Evolutionary conservation across 2,797 vertebrate species (phyloP), one percentile per base, ranked within the genome.

Genomic region (Lepus townsendii): DNA sequence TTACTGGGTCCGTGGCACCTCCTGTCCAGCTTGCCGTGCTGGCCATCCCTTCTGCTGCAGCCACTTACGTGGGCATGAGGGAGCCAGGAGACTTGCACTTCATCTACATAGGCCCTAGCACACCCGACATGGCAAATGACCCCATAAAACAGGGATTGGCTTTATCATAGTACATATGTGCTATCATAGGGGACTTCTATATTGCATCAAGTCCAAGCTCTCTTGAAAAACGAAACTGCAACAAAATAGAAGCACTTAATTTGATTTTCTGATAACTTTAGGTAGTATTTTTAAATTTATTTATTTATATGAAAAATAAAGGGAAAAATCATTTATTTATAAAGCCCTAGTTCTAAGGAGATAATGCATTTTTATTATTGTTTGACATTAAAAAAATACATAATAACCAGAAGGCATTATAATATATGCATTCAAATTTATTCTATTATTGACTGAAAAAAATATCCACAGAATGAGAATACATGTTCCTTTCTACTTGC

Each of bases 331-430:
- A 62, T n/a, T 52, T 80, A 68, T 35, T 60, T 9, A 22, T 22
- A 50, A 71, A 84, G 7, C 0, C 7, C 5, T 66, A 50, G 26
- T 92, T 86, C 50, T 57, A 83, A 75, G 30, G 57, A 72, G 4
- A 89, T 16, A 90, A 72, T 20, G 35, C 65, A 27, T 66, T 72
- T 96, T 91, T 62, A 85, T 84, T 86, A 88, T 78, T 95, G 12
- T n/a, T 54, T 54, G 69, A 57, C 27, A 78, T 73, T 13, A 63
- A 91, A 57, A 57, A 73, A 73, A 35, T 30, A 78, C 4, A 93
- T 35, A 65, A 76, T 90, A 80, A 52, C 32, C 75, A 12, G 24
- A 82, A 90, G 30, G 22, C 8, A 78, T 54, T 83, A 57, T 52
- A 63, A 85, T 22, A 47, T 88, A 11, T 13, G 65, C 19, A 75